A percentile compares a stretch with the other conserved stretches of the same genome.
phyloP scores from a whole-genome alignment of 2,888 invertebrate genomes.

The Pantelozetes paolii region DNA sequence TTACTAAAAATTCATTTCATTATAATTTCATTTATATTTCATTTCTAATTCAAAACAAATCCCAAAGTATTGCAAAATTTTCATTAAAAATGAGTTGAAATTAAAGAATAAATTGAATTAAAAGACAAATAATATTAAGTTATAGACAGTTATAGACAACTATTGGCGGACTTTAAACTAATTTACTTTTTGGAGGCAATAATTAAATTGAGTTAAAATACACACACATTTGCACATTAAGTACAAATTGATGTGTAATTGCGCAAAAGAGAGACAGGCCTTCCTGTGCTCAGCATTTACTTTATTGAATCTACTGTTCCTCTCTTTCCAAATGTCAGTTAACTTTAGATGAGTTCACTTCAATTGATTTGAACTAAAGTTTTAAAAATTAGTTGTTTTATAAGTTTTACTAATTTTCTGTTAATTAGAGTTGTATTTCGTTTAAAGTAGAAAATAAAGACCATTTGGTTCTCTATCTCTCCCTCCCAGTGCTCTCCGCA shows the following conservation, averaged over 20 bases:
- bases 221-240: slow-evolving; percentile 4
- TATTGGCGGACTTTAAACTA: neutral
- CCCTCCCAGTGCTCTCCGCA: neutral
- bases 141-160: too few species aligned
- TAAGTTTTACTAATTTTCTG: slow-evolving; percentile 11
- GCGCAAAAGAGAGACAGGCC: slow-evolving; percentile 3
- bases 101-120: neutral
- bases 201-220: slow-evolving; percentile 12
- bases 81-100: neutral
- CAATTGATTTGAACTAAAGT: neutral
- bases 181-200: slow-evolving; percentile 2
- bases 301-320: neutral
- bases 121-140: neutral
- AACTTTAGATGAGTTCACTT: neutral
- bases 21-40: too few species aligned
- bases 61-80: too few species aligned
- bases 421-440: slow-evolving; percentile 24
- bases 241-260: slow-evolving; percentile 11
- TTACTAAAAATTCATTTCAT: too few species aligned
- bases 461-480: neutral
- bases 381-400: slow-evolving; percentile 29
- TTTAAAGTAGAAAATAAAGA: neutral
- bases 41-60: too few species aligned
- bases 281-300: neutral
- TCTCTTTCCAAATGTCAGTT: neutral